A percentile compares a stretch with the other conserved stretches of the same genome.
These are phyloP conservation scores for Zeugodacus cucurbitae DNA, from an alignment of 1,140 invertebrate genomes.

Conservation along the genomic window DNA sequence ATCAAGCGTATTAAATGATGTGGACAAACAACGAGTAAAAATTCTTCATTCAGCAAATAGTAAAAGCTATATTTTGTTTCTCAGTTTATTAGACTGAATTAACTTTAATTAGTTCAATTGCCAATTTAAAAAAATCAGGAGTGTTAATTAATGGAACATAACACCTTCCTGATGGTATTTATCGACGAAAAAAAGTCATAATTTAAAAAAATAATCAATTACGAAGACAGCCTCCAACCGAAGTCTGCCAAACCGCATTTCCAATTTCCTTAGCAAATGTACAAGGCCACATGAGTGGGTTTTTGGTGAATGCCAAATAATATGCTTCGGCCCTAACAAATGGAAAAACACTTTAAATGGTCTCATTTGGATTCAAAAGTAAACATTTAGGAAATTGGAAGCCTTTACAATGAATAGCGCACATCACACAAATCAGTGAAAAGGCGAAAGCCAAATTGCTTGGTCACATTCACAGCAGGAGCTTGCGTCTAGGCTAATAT, in stretches of 20 bases:
- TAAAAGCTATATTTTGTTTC: too few relatives aligned
- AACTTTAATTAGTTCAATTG: too few relatives aligned
- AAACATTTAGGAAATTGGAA: not conserved
- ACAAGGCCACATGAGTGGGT: not conserved
- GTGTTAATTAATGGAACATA: too few relatives aligned
- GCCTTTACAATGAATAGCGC: not conserved
- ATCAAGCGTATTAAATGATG: too few relatives aligned
- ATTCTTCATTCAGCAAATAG: too few relatives aligned
- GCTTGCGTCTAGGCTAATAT: not conserved
- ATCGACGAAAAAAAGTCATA: too few relatives aligned
- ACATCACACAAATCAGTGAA: not conserved
- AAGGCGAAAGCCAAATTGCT: not conserved
- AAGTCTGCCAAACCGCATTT: not conserved
- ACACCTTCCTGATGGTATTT: too few relatives aligned
- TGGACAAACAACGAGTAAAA: too few relatives aligned
- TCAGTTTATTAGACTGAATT: too few relatives aligned
- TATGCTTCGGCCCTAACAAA: not conserved
- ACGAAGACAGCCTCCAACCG: too few relatives aligned
- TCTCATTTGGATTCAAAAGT: not conserved
- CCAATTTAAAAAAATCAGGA: too few relatives aligned
- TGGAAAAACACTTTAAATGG: not conserved
- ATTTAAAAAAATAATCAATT: too few relatives aligned
- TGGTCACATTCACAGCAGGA: not conserved
- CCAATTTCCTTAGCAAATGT: not conserved
- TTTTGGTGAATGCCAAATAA: not conserved